Percentiles rank a stretch among this genome's conserved stretches.
Evolutionary conservation across 2,113 vertebrate species (phyloP).

Genomic region (Tragelaphus scriptus): DNA sequence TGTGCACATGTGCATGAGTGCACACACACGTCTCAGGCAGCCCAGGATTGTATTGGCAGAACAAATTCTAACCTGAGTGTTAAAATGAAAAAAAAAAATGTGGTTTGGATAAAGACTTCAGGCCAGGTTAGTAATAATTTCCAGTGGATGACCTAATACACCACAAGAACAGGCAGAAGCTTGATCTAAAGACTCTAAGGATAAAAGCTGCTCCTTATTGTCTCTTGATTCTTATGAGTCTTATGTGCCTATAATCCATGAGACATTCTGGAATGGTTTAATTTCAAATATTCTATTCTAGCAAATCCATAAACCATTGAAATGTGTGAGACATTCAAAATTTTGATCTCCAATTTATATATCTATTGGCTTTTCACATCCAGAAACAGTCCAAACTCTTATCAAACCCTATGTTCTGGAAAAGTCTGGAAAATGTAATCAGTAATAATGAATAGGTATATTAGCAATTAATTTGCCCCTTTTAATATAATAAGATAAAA

Average conservation of each 20-base stretch:
- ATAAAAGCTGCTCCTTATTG: background rate
- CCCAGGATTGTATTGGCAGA: background rate
- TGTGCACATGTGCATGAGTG: background rate
- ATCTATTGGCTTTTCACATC: background rate
- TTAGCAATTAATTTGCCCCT: background rate
- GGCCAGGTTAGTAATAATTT: background rate
- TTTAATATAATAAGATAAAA: background rate
- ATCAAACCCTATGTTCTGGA: background rate
- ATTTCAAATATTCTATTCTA: constrained; percentile 1
- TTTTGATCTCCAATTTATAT: background rate
- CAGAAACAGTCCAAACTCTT: background rate
- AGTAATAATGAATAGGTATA: background rate
- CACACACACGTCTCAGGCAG: background rate
- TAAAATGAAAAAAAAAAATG: background rate
- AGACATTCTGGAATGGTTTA: background rate
- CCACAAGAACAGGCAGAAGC: background rate
- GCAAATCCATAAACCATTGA: background rate
- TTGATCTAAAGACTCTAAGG: background rate
- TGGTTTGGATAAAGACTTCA: background rate
- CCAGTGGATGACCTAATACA: background rate
- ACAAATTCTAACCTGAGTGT: background rate
- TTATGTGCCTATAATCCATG: background rate
- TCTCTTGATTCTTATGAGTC: constrained; percentile 10
- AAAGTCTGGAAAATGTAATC: background rate
- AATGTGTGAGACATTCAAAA: background rate